These are phyloP conservation scores for Stenopsyche tienmushanensis DNA, from an alignment of 1,140 invertebrate genomes.

Conservation along the genomic window DNA sequence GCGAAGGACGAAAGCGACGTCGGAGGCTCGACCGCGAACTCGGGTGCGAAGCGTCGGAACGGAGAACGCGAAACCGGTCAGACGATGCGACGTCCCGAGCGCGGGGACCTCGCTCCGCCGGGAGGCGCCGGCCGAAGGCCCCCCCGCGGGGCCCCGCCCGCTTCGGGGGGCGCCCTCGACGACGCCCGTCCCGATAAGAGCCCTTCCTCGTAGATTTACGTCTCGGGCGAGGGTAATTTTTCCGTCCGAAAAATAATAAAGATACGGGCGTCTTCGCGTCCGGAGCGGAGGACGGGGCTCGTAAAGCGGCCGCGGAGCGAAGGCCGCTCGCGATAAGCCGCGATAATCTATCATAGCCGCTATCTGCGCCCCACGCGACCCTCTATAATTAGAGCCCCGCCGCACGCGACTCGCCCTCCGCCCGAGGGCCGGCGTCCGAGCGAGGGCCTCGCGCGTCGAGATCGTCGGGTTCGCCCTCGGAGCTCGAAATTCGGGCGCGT, in stretches of 20 bases:
- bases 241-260: conserved; percentile 5
- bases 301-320: neutral
- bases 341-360: conserved; percentile 5
- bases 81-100: no score
- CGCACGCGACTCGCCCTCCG: no score
- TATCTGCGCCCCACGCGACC: conserved; percentile 6
- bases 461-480: neutral
- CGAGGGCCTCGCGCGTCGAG: neutral
- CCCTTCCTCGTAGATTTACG: neutral
- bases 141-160: no score
- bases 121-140: no score
- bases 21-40: neutral
- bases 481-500: no score
- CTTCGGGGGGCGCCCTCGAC: no score
- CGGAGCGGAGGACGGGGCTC: neutral
- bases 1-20: no score
- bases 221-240: neutral
- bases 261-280: neutral
- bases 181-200: neutral
- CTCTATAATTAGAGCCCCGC: neutral
- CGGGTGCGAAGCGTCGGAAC: neutral
- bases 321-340: neutral
- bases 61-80: neutral
- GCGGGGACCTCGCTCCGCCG: no score
- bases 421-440: neutral